Evolutionary conservation across 2,113 vertebrate genomes (phyloP).

Genomic region (Ceyx melanurus): DNA sequence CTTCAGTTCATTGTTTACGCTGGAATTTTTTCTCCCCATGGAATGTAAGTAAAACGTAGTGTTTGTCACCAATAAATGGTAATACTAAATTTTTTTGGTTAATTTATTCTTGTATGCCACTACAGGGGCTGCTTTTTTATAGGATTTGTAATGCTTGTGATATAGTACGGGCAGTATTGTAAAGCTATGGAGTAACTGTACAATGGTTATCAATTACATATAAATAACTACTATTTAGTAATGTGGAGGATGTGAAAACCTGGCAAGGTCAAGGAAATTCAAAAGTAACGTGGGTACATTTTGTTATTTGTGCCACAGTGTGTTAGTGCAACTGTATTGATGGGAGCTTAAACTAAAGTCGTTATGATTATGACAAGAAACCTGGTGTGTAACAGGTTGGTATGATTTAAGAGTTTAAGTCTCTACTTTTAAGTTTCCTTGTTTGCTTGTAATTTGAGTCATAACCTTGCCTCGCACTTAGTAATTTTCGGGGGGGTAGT

Average conservation of each 20-base stretch:
- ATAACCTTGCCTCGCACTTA: neutral
- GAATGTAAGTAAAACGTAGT: constrained; percentile 88
- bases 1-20: constrained; percentile 83
- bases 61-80: constrained; percentile 85
- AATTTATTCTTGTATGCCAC: constrained; percentile 74
- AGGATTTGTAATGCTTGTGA: constrained; percentile 60
- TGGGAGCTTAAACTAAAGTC: constrained; percentile 13
- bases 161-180: constrained; percentile 62
- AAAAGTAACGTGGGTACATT: constrained; percentile 7
- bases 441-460: constrained; percentile 29
- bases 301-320: constrained; percentile 54
- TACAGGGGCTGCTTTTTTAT: constrained; percentile 53
- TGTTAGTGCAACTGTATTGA: constrained; percentile 56
- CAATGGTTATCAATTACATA: constrained; percentile 49
- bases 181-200: constrained; percentile 64
- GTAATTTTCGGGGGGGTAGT: neutral
- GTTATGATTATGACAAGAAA: neutral
- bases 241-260: constrained; percentile 39
- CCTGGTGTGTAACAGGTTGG: neutral
- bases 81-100: constrained; percentile 78
- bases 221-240: constrained; percentile 48
- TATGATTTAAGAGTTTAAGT: neutral
- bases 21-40: constrained; percentile 87
- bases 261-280: constrained; percentile 41
- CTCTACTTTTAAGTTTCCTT: constrained; percentile 51